phyloP scores from a whole-genome alignment of 2,888 invertebrate species.

The Epistrophe grossulariae region DNA sequence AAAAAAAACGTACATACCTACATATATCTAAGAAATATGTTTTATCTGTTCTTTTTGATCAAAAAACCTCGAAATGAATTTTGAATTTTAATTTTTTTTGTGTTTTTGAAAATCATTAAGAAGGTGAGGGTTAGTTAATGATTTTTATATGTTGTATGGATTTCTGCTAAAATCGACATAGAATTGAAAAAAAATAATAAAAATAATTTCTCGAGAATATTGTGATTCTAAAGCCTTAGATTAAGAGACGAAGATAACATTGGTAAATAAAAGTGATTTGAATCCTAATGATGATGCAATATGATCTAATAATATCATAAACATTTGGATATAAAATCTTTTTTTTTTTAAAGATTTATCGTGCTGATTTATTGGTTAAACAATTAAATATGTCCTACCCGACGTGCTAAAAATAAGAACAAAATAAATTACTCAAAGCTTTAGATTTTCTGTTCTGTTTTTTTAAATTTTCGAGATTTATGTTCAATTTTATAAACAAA shows the following conservation, averaged over 20 bases:
- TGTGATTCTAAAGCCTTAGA: background rate
- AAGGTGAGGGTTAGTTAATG: slow-evolving; percentile 17
- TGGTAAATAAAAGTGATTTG: background rate
- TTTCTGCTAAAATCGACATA: background rate
- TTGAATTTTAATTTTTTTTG: slow-evolving; percentile 19
- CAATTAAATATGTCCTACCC: too few species aligned
- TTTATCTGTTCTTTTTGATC: slow-evolving; percentile 41
- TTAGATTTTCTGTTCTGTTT: too few species aligned
- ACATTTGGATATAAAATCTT: background rate
- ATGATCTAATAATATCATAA: background rate
- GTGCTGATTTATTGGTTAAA: too few species aligned
- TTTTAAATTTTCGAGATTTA: too few species aligned
- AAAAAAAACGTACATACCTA: too few species aligned
- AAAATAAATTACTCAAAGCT: too few species aligned
- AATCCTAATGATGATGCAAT: slow-evolving; percentile 1
- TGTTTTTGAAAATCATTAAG: background rate
- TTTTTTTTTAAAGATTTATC: too few species aligned
- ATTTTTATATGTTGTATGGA: background rate
- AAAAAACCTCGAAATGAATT: slow-evolving; percentile 30
- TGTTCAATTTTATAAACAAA: too few species aligned
- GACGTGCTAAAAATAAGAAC: too few species aligned
- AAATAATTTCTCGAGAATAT: background rate
- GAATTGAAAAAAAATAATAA: background rate
- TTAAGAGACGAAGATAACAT: background rate
- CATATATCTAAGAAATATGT: background rate